Conservation (phyloP, 2,797 vertebrate genomes). For the Acanthis flammea region DNA sequence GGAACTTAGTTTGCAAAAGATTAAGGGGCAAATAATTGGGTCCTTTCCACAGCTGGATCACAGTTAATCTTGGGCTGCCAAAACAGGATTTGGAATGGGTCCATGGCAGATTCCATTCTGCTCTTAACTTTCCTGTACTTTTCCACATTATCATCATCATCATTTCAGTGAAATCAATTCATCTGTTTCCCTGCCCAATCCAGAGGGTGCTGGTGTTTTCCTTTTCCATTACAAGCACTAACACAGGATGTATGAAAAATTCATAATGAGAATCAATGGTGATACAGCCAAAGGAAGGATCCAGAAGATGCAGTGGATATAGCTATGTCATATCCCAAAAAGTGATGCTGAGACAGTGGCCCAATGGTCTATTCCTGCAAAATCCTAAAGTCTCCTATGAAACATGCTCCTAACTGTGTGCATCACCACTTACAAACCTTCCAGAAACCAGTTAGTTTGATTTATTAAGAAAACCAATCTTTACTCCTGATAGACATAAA, state of each 20-base stretch:
- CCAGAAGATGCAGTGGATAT: background rate
- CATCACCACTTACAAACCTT: background rate
- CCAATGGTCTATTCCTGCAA: background rate
- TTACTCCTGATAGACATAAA: background rate
- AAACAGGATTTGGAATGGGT: conserved; percentile 12
- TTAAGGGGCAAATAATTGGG: conserved; percentile 42
- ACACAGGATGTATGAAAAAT: conserved; percentile 15
- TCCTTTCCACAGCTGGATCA: conserved; percentile 49
- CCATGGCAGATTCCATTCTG: background rate
- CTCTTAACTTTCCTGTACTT: conserved; percentile 14
- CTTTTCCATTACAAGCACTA: conserved; percentile 4
- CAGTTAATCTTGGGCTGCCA: conserved; percentile 27
- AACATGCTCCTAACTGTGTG: fast-evolving
- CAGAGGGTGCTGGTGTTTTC: conserved; percentile 22
- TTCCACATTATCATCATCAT: background rate
- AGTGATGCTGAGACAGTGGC: background rate
- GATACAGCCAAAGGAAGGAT: background rate
- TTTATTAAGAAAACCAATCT: background rate
- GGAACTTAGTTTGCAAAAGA: conserved; percentile 22
- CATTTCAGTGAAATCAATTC: background rate
- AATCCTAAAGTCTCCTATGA: background rate
- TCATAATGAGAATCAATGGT: background rate
- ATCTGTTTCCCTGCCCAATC: conserved; percentile 1
- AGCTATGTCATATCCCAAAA: background rate
- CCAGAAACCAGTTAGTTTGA: background rate